A percentile compares a stretch with the other conserved stretches of the same genome.
phyloP scores from a whole-genome alignment of 2,113 vertebrate species.

The Crotalus helleri region DNA sequence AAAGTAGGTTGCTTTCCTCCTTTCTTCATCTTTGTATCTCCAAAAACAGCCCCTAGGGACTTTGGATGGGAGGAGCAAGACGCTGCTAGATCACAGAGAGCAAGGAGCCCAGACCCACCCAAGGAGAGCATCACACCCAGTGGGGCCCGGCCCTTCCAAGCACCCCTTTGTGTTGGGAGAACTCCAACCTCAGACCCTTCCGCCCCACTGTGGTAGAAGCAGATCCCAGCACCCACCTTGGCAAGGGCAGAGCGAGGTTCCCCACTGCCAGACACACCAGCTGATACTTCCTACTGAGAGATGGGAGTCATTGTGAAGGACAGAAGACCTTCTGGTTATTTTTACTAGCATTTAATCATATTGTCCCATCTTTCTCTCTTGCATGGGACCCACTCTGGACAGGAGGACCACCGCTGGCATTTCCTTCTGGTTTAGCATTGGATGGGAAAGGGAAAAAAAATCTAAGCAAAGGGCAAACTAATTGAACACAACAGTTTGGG shows the following conservation, averaged over 20 bases:
- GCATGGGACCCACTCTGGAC: not conserved
- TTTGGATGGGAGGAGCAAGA: not conserved
- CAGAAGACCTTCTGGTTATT: not conserved
- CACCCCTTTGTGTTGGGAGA: not conserved
- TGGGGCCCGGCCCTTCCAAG: not conserved
- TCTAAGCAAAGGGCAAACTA: constrained; percentile 56
- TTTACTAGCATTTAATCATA: not conserved
- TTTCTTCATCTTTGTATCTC: accelerated
- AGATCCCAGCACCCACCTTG: not conserved
- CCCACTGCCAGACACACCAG: not conserved
- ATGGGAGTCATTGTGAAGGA: not conserved
- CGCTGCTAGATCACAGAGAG: not conserved
- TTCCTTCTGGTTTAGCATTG: constrained; percentile 47
- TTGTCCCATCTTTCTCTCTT: not conserved
- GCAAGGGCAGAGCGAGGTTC: not conserved
- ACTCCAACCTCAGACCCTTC: not conserved
- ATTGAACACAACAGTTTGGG: constrained; percentile 62
- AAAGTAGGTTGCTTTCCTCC: not conserved
- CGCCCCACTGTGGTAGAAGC: too few relatives aligned
- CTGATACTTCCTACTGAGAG: not conserved
- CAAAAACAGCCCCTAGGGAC: accelerated
- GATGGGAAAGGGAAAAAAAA: constrained; percentile 47
- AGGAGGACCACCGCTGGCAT: not conserved
- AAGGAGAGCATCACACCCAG: not conserved
- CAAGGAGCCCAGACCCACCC: not conserved